Conservation (phyloP, 2,797 vertebrate species). For the Cossypha polioptera region DNA sequence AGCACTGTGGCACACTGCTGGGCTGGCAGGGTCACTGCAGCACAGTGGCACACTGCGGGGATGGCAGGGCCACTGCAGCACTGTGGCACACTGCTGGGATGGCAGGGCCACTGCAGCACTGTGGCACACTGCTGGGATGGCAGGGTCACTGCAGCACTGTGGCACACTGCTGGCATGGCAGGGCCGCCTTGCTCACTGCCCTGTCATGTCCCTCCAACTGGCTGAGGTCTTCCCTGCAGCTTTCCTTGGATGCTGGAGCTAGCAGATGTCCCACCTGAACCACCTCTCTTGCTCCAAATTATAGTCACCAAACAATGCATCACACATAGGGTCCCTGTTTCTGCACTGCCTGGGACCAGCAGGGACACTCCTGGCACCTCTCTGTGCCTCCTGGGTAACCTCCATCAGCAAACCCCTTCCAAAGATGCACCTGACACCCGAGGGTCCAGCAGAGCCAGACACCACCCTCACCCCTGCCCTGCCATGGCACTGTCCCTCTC, state of each 20-base stretch:
- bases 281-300: background rate
- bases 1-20: background rate
- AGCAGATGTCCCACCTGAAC: background rate
- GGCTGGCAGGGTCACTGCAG: background rate
- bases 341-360: background rate
- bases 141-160: background rate
- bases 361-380: background rate
- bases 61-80: background rate
- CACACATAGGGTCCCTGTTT: background rate
- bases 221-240: background rate
- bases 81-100: too few relatives aligned
- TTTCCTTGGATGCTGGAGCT: background rate
- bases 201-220: background rate
- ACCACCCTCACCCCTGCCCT: fast-evolving
- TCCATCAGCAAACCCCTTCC: background rate
- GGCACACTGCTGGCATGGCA: background rate
- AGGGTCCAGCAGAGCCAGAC: background rate
- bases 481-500: background rate
- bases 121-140: background rate
- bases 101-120: too few relatives aligned
- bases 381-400: background rate
- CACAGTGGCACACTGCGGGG: background rate
- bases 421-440: fast-evolving
- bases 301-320: fast-evolving
- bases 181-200: fast-evolving